Base-by-base conservation (phyloP, 2,888 invertebrate species). In the Drosophila mayaguana region DNA sequence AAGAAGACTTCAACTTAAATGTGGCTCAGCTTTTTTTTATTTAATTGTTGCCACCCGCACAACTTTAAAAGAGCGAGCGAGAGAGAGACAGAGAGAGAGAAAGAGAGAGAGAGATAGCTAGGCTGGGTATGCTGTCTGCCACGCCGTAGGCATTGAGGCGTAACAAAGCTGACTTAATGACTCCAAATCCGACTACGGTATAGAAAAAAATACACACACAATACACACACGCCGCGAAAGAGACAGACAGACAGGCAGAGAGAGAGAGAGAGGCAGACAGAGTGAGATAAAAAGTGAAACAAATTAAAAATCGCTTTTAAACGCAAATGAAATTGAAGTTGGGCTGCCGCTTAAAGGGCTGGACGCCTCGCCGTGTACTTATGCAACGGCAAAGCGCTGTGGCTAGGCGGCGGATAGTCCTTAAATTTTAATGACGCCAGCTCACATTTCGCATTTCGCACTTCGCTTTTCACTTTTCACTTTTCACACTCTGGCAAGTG, bases 141-240 rank as follows among this genome's bases (percentile, higher is more conserved):
- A 25, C n/a, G 75, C 66, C 70, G 53, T 38, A 80, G 73, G 73
- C 88, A 82, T 87, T 82, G 88, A 78, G 68, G 81, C 84, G 81
- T 70, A 78, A 84, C 72, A 82, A 82, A 87, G 88, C 81, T 78
- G 88, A 87, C 88, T 82, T 82, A 82, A 82, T 84, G 81, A 87
- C 84, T 81, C 69, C 68, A 40, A 68, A 71, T 63, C 87, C 71
- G 64, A 80, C 68, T 60, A 69, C 51, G 54, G 65, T 43, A 43
- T 50, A 53, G 60, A 55, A 54, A 63, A 5, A 46, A 65, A 59
- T 8, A 71, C 50, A 59, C 32, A 64, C 36, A 65, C 22, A 50
- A 38, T 53, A 50, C 42, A 59, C 25, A 46, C 9, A 42, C 9
- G 60, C 20, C 16, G 45, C 1, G 6, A 42, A 9, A 20, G 18